Evolutionary conservation across 1,140 invertebrate species (phyloP).

Genomic region (Helicoverpa zea): DNA sequence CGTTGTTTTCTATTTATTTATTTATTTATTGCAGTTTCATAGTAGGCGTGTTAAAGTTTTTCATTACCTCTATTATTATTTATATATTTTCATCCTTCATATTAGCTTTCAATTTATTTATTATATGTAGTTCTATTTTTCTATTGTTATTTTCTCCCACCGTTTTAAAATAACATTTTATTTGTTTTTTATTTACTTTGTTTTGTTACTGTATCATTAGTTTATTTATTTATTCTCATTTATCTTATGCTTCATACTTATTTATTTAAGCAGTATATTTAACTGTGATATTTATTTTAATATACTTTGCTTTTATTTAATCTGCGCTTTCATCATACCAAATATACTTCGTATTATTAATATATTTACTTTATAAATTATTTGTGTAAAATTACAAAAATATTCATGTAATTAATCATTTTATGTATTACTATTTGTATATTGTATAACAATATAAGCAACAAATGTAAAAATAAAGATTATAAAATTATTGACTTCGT

Average conservation of each 20-base stretch:
- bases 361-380: slow-evolving; percentile 3
- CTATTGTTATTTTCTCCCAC: slow-evolving; percentile 28
- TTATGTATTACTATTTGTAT: background rate
- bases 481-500: background rate
- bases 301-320: slow-evolving; percentile 31
- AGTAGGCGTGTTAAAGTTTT: slow-evolving; percentile 60
- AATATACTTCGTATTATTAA: slow-evolving; percentile 41
- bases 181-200: background rate
- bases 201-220: background rate
- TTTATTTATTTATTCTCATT: slow-evolving; percentile 26
- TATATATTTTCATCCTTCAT: slow-evolving; percentile 5
- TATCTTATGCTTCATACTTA: slow-evolving; percentile 9
- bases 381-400: background rate
- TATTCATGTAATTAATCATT: background rate
- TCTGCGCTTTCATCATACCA: slow-evolving; percentile 43
- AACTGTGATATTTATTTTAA: slow-evolving; percentile 63
- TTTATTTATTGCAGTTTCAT: slow-evolving; percentile 63
- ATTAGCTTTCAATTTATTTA: slow-evolving; percentile 19
- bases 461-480: background rate
- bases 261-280: slow-evolving; percentile 59
- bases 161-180: slow-evolving; percentile 12
- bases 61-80: slow-evolving; percentile 16
- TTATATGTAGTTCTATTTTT: slow-evolving; percentile 23
- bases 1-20: slow-evolving; percentile 53
- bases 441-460: background rate